A percentile compares a stretch with the other conserved stretches of the same genome.
These are phyloP conservation scores for Crocallis elinguaria DNA, from an alignment of 2,888 invertebrate species.

Conservation along the genomic window DNA sequence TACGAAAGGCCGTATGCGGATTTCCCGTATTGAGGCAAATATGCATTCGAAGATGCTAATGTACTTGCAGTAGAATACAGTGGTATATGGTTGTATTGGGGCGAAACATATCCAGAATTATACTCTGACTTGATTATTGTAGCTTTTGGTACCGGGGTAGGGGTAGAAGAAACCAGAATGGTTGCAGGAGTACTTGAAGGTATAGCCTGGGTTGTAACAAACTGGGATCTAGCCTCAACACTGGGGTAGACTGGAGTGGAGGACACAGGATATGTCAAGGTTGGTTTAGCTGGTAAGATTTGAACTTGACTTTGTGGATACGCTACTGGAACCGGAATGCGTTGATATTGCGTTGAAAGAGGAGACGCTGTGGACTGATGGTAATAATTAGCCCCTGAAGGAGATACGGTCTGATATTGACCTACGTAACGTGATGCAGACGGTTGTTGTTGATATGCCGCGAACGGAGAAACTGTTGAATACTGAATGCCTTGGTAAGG, in stretches of 20 bases:
- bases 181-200: slow-evolving; percentile 9
- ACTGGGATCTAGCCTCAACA: neutral
- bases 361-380: slow-evolving; percentile 3
- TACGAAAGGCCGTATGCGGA: neutral
- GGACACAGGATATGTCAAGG: neutral
- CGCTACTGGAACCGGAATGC: slow-evolving; percentile 18
- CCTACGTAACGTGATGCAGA: neutral
- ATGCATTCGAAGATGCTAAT: neutral
- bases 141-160: neutral
- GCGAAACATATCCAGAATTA: slow-evolving; percentile 13
- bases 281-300: neutral
- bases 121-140: slow-evolving; percentile 20
- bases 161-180: neutral
- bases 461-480: slow-evolving; percentile 2
- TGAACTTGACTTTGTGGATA: slow-evolving; percentile 5
- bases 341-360: neutral
- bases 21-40: slow-evolving; percentile 1
- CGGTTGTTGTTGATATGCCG: slow-evolving; percentile 6
- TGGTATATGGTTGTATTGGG: slow-evolving; percentile 18
- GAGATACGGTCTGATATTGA: slow-evolving; percentile 8
- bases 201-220: neutral
- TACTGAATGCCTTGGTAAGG: slow-evolving; percentile 3
- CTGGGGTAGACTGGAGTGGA: neutral
- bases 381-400: neutral
- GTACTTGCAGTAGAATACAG: neutral